Evolutionary conservation across 2,113 vertebrate species (phyloP).

Genomic region (Haliaeetus leucogaster): DNA sequence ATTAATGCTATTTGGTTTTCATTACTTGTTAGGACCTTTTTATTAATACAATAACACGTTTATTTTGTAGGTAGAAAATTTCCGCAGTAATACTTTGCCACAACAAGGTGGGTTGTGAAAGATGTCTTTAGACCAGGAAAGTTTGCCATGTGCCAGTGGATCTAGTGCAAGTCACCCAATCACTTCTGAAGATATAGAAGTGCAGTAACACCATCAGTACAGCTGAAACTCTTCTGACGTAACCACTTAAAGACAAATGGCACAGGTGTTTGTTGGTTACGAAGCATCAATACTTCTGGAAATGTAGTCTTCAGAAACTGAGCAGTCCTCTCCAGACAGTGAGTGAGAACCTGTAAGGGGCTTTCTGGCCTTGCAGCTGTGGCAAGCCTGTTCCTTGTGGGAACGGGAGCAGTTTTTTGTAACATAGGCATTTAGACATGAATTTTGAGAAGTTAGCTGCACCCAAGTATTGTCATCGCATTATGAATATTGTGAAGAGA

Average conservation of each 20-base stretch:
- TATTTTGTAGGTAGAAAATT: not conserved
- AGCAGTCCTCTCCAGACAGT: not conserved
- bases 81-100: accelerated
- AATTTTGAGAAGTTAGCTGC: not conserved
- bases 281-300: not conserved
- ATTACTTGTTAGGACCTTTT: not conserved
- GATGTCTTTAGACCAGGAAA: not conserved
- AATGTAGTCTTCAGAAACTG: not conserved
- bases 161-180: not conserved
- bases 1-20: not conserved
- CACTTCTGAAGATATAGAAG: not conserved
- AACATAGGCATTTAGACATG: not conserved
- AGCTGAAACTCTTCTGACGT: not conserved
- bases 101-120: not conserved
- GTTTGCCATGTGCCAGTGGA: too few relatives aligned
- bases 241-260: not conserved
- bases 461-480: not conserved
- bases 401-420: not conserved
- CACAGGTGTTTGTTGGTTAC: not conserved
- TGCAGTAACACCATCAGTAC: too few relatives aligned
- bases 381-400: not conserved
- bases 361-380: not conserved
- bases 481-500: not conserved
- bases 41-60: not conserved
- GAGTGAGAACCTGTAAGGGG: not conserved